These are phyloP conservation scores for Triplophysa siluroides DNA, from an alignment of 2,113 vertebrate species.

Conservation along the genomic window DNA sequence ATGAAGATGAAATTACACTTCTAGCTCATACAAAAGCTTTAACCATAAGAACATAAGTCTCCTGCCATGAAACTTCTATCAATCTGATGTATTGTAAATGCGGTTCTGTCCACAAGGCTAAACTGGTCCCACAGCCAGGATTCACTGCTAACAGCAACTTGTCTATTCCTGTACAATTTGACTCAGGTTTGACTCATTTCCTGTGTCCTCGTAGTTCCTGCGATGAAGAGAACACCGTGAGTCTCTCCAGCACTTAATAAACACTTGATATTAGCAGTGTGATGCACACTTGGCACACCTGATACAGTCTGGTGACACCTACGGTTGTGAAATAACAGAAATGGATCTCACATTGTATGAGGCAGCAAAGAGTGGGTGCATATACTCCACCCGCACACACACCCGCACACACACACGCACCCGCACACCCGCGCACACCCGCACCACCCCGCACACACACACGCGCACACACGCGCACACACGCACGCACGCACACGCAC, in stretches of 20 bases:
- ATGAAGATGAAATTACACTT: too few species aligned
- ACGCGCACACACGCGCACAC: too few species aligned
- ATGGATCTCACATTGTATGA: conserved; percentile 16
- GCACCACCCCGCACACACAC: too few species aligned
- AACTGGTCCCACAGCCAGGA: not conserved
- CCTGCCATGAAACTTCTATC: too few species aligned
- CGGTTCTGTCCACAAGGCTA: not conserved
- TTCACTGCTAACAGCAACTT: not conserved
- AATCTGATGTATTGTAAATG: too few species aligned
- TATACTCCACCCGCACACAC: conserved; percentile 21
- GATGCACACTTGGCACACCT: conserved; percentile 35
- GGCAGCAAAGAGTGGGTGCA: conserved; percentile 3
- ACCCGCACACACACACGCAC: not conserved
- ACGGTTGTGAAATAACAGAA: conserved; percentile 6
- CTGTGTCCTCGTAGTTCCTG: not conserved
- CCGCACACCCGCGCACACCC: too few species aligned
- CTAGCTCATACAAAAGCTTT: too few species aligned
- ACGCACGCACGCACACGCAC: too few species aligned
- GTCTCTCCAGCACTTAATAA: conserved; percentile 18
- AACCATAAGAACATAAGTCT: too few species aligned
- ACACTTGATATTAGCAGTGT: conserved; percentile 7
- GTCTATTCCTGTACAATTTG: not conserved
- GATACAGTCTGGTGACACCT: conserved; percentile 12
- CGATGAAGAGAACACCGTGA: not conserved
- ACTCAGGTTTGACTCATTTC: conserved; percentile 7